phyloP scores from a whole-genome alignment of 2,888 invertebrate genomes.

The Aquatica leii region DNA sequence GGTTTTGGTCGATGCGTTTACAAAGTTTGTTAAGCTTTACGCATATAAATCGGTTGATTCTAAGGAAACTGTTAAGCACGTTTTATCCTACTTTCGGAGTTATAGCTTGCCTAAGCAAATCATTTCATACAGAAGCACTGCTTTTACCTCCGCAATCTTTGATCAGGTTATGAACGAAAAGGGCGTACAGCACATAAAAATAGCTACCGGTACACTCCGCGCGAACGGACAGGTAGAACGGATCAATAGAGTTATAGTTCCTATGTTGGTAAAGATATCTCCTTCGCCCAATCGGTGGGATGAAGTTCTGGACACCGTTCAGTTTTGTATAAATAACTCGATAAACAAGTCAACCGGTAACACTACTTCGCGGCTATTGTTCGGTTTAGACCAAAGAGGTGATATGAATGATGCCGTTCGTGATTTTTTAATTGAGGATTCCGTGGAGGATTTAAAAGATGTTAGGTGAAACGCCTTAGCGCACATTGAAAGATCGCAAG shows the following conservation, averaged over 20 bases:
- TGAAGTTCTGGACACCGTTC: background rate
- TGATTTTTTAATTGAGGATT: background rate
- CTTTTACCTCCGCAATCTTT: conserved; percentile 42
- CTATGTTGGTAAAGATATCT: conserved; percentile 36
- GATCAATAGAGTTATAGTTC: conserved; percentile 29
- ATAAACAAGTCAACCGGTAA: conserved; percentile 20
- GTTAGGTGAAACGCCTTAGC: conserved; percentile 21
- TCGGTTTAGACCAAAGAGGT: conserved; percentile 29
- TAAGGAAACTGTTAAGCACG: conserved; percentile 37
- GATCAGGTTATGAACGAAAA: conserved; percentile 38
- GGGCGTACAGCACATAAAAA: conserved; percentile 34
- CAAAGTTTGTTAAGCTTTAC: too few species aligned
- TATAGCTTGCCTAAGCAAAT: conserved; percentile 43
- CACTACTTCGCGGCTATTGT: conserved; percentile 22
- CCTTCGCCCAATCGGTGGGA: conserved; percentile 42
- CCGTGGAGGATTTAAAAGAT: conserved; percentile 3
- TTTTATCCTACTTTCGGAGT: conserved; percentile 39
- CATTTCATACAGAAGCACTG: conserved; percentile 41
- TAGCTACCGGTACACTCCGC: too few species aligned
- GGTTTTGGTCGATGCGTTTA: too few species aligned
- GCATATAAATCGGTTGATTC: conserved; percentile 36
- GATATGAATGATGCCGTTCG: background rate
- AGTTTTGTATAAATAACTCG: conserved; percentile 17
- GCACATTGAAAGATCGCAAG: conserved; percentile 34
- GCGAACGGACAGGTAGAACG: too few species aligned